phyloP scores from a whole-genome alignment of 2,113 vertebrate genomes.

The Alethe castanea region DNA sequence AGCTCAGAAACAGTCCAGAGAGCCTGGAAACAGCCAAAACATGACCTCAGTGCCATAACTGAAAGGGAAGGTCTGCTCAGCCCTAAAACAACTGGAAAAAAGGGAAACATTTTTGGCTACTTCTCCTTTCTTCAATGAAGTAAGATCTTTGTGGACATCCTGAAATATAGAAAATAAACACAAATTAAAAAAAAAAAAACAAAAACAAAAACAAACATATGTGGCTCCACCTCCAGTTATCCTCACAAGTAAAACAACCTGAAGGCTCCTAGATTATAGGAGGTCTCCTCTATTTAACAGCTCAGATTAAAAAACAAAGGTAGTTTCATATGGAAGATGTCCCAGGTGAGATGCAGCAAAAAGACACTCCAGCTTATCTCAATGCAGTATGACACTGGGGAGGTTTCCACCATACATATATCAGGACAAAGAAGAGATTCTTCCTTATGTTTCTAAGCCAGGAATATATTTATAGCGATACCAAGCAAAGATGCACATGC shows the following conservation, averaged over 20 bases:
- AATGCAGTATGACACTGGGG: neutral
- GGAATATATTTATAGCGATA: neutral
- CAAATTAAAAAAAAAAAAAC: neutral
- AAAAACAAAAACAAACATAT: neutral
- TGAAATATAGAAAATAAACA: neutral
- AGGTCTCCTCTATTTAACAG: neutral
- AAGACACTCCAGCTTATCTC: neutral
- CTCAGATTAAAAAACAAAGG: neutral
- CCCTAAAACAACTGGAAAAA: neutral
- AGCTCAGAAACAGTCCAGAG: neutral
- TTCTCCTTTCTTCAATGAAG: neutral
- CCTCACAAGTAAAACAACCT: neutral
- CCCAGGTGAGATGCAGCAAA: neutral
- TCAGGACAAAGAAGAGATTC: neutral
- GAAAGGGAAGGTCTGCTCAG: neutral
- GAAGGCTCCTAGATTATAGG: neutral
- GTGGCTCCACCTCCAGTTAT: neutral
- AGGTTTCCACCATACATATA: neutral
- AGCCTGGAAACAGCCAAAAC: neutral
- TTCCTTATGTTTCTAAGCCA: neutral
- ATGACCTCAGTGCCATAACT: fast-evolving
- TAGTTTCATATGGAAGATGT: neutral
- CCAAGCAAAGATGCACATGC: neutral
- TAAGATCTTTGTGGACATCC: neutral
- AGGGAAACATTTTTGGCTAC: neutral